Percentiles rank a stretch among this genome's conserved stretches.
These are phyloP conservation scores for Nautilus pompilius DNA, from an alignment of 1,140 invertebrate genomes.

Conservation along the genomic window DNA sequence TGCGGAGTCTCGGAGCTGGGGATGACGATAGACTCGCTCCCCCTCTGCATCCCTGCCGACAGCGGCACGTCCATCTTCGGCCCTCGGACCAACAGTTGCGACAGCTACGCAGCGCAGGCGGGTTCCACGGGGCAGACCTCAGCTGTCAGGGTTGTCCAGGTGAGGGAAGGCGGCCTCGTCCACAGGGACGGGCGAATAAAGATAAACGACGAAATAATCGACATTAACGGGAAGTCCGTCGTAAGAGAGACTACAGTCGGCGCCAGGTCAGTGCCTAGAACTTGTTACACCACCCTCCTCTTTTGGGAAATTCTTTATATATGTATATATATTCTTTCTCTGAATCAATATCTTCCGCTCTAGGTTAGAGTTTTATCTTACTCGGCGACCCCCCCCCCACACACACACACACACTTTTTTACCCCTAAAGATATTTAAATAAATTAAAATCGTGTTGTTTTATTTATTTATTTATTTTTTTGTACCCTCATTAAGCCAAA, in stretches of 20 bases:
- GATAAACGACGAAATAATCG: constrained; percentile 32
- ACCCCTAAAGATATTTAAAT: too few relatives aligned
- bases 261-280: constrained; percentile 28
- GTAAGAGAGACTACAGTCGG: constrained; percentile 23
- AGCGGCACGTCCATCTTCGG: background rate
- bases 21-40: constrained; percentile 22
- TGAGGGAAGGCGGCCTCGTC: constrained; percentile 20
- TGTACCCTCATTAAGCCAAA: too few relatives aligned
- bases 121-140: background rate
- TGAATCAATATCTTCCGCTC: too few relatives aligned
- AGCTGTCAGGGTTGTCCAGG: constrained; percentile 13
- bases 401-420: too few relatives aligned
- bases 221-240: constrained; percentile 29
- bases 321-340: too few relatives aligned
- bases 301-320: too few relatives aligned
- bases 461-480: too few relatives aligned
- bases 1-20: constrained; percentile 15
- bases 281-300: too few relatives aligned
- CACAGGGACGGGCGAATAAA: constrained; percentile 25
- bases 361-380: too few relatives aligned
- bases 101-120: background rate
- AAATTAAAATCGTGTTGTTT: too few relatives aligned
- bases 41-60: background rate
- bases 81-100: background rate
- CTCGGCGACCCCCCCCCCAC: too few relatives aligned